Conservation (phyloP, 1,140 invertebrate genomes). For the Eueides isabella region DNA sequence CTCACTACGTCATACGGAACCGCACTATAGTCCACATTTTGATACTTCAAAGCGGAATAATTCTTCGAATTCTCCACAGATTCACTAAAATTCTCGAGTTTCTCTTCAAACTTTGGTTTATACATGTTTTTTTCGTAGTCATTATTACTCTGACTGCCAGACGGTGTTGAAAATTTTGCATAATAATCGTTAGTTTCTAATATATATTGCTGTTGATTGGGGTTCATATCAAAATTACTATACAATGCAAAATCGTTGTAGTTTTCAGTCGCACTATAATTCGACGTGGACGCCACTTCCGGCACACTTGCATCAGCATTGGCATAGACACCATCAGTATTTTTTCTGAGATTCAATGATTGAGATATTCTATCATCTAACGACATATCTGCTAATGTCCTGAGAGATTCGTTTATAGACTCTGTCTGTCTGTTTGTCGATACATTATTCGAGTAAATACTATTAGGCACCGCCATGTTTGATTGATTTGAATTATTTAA, state of each 20-base stretch:
- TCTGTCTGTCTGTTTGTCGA: slow-evolving; percentile 45
- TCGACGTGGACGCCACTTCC: slow-evolving; percentile 43
- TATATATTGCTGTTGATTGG: slow-evolving; percentile 66
- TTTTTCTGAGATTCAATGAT: slow-evolving; percentile 75
- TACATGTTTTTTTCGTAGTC: slow-evolving; percentile 76
- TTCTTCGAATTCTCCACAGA: slow-evolving; percentile 72
- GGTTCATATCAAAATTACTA: slow-evolving; percentile 67
- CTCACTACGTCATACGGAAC: slow-evolving; percentile 23
- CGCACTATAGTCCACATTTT: slow-evolving; percentile 63
- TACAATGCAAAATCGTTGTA: slow-evolving; percentile 64
- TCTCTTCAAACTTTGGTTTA: slow-evolving; percentile 67
- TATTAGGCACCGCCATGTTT: slow-evolving; percentile 36
- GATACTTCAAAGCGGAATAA: slow-evolving; percentile 71
- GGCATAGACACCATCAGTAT: slow-evolving; percentile 63
- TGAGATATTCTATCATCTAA: slow-evolving; percentile 75
- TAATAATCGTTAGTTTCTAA: slow-evolving; percentile 69
- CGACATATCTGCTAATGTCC: slow-evolving; percentile 65
- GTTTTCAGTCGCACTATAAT: slow-evolving; percentile 32
- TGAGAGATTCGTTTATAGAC: slow-evolving; percentile 41
- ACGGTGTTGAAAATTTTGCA: slow-evolving; percentile 67
- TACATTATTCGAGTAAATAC: slow-evolving; percentile 52
- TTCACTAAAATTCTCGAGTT: slow-evolving; percentile 69
- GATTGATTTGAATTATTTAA: slow-evolving; percentile 34
- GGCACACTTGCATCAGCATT: slow-evolving; percentile 44
- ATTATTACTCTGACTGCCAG: slow-evolving; percentile 48